A percentile compares a stretch with the other conserved stretches of the same genome.
These are phyloP conservation scores for Neoaliturus tenellus DNA, from an alignment of 2,888 invertebrate genomes.

Conservation along the genomic window DNA sequence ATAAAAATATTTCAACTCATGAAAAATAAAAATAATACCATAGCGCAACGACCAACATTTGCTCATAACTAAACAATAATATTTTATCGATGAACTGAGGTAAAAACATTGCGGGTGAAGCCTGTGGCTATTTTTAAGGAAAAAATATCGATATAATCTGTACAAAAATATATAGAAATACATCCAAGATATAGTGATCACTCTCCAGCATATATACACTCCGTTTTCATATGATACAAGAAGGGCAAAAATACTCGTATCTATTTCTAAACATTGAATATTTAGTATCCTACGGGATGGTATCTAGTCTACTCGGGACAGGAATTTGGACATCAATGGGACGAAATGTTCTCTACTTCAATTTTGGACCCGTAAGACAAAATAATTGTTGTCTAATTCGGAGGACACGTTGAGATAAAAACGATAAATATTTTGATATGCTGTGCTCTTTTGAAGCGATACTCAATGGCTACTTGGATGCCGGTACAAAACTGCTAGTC, in stretches of 20 bases:
- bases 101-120: not conserved
- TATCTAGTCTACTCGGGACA: not conserved
- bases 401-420: constrained; percentile 3
- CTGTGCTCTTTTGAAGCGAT: constrained; percentile 35
- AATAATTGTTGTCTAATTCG: constrained; percentile 16
- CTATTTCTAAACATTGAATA: constrained; percentile 22
- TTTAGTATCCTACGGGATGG: constrained; percentile 18
- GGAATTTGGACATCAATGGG: not conserved
- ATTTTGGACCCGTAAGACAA: constrained; percentile 43
- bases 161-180: constrained; percentile 45
- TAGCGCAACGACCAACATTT: not conserved
- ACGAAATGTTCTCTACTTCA: constrained; percentile 1
- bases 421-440: constrained; percentile 26
- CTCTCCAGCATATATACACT: not conserved
- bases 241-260: constrained; percentile 19
- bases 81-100: not conserved
- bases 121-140: not conserved
- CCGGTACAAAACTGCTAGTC: constrained; percentile 26
- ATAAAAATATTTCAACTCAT: not conserved
- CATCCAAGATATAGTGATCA: constrained; percentile 11
- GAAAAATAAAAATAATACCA: not conserved
- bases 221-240: constrained; percentile 32
- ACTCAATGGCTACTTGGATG: constrained; percentile 1
- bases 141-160: constrained; percentile 3
- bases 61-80: not conserved